phyloP scores from a whole-genome alignment of 2,888 invertebrate species.

The Agrenia bidenticulata region DNA sequence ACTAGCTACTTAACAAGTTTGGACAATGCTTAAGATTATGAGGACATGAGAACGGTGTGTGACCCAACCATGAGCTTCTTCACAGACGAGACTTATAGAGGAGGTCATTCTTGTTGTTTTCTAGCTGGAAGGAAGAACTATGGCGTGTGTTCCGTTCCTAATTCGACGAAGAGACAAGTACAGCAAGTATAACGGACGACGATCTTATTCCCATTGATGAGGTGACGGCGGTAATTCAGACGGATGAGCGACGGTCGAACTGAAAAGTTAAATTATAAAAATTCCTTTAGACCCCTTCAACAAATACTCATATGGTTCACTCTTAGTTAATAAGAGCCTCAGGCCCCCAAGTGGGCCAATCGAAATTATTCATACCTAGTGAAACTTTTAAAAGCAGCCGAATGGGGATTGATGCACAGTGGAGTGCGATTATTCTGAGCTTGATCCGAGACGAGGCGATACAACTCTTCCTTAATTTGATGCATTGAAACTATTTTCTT shows the following conservation, averaged over 20 bases:
- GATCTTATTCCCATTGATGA: constrained; percentile 90
- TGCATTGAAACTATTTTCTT: constrained; percentile 87
- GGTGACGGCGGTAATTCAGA: constrained; percentile 98
- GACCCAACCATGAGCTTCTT: too few relatives aligned
- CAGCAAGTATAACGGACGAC: neutral
- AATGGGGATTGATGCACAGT: constrained; percentile 99
- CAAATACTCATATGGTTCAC: too few relatives aligned
- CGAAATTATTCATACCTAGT: constrained; percentile 88
- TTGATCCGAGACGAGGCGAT: constrained; percentile 97
- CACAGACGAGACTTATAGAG: too few relatives aligned
- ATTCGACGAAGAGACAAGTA: neutral
- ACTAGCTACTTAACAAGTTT: too few relatives aligned
- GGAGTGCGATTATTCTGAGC: constrained; percentile 93
- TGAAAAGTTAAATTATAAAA: constrained; percentile 56
- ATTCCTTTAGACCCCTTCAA: too few relatives aligned
- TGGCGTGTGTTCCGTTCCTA: neutral
- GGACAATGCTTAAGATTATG: too few relatives aligned
- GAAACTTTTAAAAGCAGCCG: constrained; percentile 99
- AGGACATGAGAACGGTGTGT: too few relatives aligned
- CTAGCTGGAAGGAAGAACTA: neutral
- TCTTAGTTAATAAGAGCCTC: too few relatives aligned
- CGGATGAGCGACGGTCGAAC: constrained; percentile 95
- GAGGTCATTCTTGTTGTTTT: neutral
- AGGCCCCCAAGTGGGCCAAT: neutral
- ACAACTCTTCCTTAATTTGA: constrained; percentile 98